Base-by-base conservation (phyloP, 2,797 vertebrate species). In the Anisognathus igniventris region DNA sequence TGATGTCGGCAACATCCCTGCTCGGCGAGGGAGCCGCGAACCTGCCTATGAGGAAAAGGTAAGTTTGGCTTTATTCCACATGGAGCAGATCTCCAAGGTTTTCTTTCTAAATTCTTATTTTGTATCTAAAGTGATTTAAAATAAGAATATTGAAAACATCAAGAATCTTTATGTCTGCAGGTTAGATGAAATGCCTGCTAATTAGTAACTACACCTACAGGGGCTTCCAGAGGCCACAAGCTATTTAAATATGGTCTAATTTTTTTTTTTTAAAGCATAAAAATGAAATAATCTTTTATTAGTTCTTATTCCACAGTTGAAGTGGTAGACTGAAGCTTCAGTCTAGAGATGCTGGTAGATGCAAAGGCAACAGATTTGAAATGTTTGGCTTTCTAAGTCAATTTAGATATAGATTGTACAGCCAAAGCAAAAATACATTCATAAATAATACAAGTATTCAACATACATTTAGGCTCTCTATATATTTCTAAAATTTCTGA, bases 21-120 rank as follows among this genome's bases (percentile, higher is more conserved):
- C 97, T 97, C 96, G 90, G 97, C 93, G 97, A 97, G 97, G 97
- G 97, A 98, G 97, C 97, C 96, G 96, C 97, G 97, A 97, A 98
- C 97, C 97, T 98, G 97, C 98, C 98, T 98, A 98, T 98, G 98
- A 98, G 98, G 98, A 98, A 98, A 98, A 98, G 97, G 98, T 95
- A 98, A 98, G 98, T 98, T 98, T 94, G 97, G 93, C 96, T 98
- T 98, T 98, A 97, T 98, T 98, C 97, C 97, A 84, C 96, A 94
- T 97, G 98, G 97, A 97, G 97, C 93, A 98, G 95, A 96, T 97
- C 98, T 98, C 98, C 98, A 98, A 97, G 97, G 98, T 98, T 98
- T 98, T 98, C 98, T 92, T 96, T 93, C 93, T 94, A 97, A 96
- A 96, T 98, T 96, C 92, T 97, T 98, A 98, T 98, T 98, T 98